These are phyloP conservation scores for Drosophila kanapiae DNA, from an alignment of 1,140 invertebrate genomes.

Conservation along the genomic window DNA sequence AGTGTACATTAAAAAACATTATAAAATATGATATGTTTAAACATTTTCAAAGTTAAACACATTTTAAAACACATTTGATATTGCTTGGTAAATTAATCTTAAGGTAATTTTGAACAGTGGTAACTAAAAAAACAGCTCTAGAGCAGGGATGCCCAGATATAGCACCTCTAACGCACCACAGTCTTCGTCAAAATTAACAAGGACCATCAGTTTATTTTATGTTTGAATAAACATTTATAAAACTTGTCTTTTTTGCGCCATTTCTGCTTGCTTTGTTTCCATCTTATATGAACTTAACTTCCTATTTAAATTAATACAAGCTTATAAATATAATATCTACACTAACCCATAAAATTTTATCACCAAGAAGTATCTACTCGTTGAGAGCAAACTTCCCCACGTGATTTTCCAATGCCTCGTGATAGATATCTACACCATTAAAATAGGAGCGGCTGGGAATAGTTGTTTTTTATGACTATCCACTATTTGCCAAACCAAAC, in stretches of 20 bases:
- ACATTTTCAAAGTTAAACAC: not conserved
- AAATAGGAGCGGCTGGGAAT: conserved; percentile 70
- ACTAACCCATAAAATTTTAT: no score
- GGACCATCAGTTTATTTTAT: not conserved
- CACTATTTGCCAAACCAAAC: not conserved
- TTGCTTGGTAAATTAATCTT: no score
- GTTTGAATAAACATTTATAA: not conserved
- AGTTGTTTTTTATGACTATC: conserved; percentile 1
- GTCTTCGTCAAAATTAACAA: not conserved
- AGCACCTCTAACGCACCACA: not conserved
- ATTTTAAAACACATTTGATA: no score
- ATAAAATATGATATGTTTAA: not conserved
- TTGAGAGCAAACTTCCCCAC: not conserved
- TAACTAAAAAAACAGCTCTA: no score
- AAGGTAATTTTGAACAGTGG: no score
- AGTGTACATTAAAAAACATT: no score
- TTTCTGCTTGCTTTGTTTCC: no score
- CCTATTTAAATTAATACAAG: not conserved
- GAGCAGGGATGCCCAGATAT: not conserved
- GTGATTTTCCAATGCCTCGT: conserved; percentile 7
- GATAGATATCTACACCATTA: conserved; percentile 60
- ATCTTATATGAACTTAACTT: not conserved
- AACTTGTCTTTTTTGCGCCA: not conserved
- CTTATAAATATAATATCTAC: not conserved
- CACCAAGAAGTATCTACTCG: conserved; percentile 1